These are phyloP conservation scores for Odocoileus virginianus DNA, from an alignment of 2,113 vertebrate species.

Conservation along the genomic window DNA sequence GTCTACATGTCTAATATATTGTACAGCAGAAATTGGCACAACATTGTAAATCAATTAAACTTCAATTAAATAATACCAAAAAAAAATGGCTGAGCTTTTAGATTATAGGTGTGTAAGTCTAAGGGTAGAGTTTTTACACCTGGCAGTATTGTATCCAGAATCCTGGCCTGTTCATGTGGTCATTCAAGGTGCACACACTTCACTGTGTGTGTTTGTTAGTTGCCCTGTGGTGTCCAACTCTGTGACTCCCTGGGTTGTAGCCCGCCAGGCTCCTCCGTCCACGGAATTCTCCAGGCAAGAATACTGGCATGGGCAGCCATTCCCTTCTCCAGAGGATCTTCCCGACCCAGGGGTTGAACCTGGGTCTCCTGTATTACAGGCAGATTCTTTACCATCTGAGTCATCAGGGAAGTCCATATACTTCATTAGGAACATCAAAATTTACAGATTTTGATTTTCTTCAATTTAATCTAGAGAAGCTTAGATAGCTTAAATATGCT, in stretches of 20 bases:
- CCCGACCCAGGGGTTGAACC: background rate
- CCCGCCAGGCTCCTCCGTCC: background rate
- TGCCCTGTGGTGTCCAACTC: background rate
- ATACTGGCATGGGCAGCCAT: background rate
- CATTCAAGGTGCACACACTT: background rate
- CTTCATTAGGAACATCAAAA: background rate
- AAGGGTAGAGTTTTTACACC: background rate
- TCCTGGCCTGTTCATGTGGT: background rate
- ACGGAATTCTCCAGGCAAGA: background rate
- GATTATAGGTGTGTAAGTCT: background rate
- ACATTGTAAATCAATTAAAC: background rate
- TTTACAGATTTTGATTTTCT: slow-evolving; percentile 31
- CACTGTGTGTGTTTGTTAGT: background rate
- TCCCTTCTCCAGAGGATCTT: background rate
- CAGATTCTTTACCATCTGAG: background rate
- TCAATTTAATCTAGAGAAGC: background rate
- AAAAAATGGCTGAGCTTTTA: background rate
- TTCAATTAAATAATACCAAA: background rate
- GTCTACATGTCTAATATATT: background rate
- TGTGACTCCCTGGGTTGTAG: background rate
- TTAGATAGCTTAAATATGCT: background rate
- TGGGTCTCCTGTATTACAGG: background rate
- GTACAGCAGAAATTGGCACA: background rate
- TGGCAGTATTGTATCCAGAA: background rate
- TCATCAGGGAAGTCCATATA: background rate